These are phyloP conservation scores for Andrena fulva DNA, from an alignment of 2,888 invertebrate genomes.

Conservation along the genomic window DNA sequence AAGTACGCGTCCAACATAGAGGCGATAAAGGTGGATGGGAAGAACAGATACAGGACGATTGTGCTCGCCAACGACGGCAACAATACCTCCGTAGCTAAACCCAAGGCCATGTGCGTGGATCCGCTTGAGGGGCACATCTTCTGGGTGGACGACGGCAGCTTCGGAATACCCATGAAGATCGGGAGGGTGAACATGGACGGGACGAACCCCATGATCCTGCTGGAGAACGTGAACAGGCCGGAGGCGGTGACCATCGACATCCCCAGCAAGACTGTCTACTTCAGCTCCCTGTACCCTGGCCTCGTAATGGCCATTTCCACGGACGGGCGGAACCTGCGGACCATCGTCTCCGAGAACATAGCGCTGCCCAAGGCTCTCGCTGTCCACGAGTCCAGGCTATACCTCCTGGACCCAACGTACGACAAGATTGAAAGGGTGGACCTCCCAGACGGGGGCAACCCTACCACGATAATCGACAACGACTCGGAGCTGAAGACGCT, in stretches of 20 bases:
- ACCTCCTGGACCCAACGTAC: slow-evolving; percentile 94
- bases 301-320: slow-evolving; percentile 90
- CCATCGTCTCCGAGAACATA: slow-evolving; percentile 91
- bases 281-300: slow-evolving; percentile 92
- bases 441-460: slow-evolving; percentile 92
- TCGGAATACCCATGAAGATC: slow-evolving; percentile 94
- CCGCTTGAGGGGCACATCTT: slow-evolving; percentile 95
- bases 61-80: slow-evolving; percentile 96
- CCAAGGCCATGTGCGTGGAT: slow-evolving; percentile 95
- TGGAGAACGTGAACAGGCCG: slow-evolving; percentile 90
- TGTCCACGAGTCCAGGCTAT: slow-evolving; percentile 92
- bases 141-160: slow-evolving; percentile 98
- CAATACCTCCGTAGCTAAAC: slow-evolving; percentile 93
- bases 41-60: slow-evolving; percentile 92
- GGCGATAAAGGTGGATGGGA: slow-evolving; percentile 93
- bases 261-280: slow-evolving; percentile 94
- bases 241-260: slow-evolving; percentile 95
- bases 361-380: slow-evolving; percentile 92
- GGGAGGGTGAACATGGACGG: slow-evolving; percentile 98
- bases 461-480: slow-evolving; percentile 92
- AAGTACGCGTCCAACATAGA: slow-evolving; percentile 96
- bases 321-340: slow-evolving; percentile 89
- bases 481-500: slow-evolving; percentile 95
- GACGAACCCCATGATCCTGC: slow-evolving; percentile 90
- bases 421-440: slow-evolving; percentile 96